Conservation (phyloP, 2,113 vertebrate genomes). For the Sinocyclocheilus anophthalmus region DNA sequence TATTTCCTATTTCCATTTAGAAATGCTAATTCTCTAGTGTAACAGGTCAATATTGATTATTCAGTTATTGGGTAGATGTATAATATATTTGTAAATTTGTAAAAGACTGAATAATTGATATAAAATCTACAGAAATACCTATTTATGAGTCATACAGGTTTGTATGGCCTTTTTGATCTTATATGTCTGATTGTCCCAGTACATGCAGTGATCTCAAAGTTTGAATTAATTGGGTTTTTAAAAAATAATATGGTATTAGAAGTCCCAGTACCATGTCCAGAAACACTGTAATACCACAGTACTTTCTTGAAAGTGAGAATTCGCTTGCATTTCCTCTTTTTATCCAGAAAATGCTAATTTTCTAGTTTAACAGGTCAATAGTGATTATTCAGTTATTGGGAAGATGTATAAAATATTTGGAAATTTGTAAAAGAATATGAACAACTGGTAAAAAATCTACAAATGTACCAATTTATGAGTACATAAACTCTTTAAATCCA, state of each 20-base stretch:
- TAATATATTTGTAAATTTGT: too few species aligned
- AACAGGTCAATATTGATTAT: background rate
- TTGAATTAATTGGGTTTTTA: conserved; percentile 85
- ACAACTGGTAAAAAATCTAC: background rate
- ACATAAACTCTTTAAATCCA: background rate
- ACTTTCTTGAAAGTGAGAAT: background rate
- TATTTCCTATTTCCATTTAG: background rate
- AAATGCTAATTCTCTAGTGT: background rate
- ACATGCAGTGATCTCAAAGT: conserved; percentile 86
- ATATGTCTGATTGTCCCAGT: background rate
- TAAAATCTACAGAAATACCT: too few species aligned
- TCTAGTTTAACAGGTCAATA: background rate
- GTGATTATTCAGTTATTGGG: background rate
- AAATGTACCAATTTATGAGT: conserved; percentile 11
- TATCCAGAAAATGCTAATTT: background rate
- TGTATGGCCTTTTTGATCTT: background rate
- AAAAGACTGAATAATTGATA: too few species aligned
- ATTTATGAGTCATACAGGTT: background rate
- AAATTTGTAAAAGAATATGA: background rate
- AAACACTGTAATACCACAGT: background rate
- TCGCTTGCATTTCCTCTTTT: background rate
- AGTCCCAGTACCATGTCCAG: background rate
- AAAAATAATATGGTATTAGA: background rate
- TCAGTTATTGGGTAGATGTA: background rate
- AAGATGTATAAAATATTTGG: background rate